Conservation (phyloP, 2,797 vertebrate genomes). For the Hipposideros larvatus region DNA sequence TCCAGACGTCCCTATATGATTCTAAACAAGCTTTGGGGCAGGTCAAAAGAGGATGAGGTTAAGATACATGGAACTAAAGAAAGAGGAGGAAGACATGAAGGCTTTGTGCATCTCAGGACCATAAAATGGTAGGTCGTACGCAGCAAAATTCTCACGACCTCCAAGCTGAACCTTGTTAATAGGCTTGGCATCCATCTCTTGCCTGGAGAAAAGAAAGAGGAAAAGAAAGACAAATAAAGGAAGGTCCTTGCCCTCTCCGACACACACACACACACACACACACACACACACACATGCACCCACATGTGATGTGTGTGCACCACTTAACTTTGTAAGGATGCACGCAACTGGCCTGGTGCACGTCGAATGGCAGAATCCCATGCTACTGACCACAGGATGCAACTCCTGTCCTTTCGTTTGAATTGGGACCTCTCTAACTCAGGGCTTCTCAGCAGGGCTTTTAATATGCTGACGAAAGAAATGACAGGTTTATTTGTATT, state of each 20-base stretch:
- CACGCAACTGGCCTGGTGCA: fast-evolving
- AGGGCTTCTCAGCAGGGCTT: background rate
- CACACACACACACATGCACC: background rate
- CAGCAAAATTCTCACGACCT: constrained; percentile 87
- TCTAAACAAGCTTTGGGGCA: background rate
- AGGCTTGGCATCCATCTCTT: constrained; percentile 84
- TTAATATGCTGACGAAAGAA: background rate
- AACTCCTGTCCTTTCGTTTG: background rate
- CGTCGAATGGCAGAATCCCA: background rate
- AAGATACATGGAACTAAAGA: background rate
- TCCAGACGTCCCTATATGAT: background rate
- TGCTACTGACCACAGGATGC: background rate
- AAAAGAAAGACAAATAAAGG: background rate
- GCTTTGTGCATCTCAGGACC: constrained; percentile 66
- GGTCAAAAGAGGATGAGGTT: constrained; percentile 29
- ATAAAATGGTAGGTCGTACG: constrained; percentile 60
- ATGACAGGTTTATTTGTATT: background rate
- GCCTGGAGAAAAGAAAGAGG: constrained; percentile 81
- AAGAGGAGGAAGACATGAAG: constrained; percentile 54
- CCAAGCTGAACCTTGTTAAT: constrained; percentile 87
- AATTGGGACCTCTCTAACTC: background rate
- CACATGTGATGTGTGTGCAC: fast-evolving
- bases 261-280: background rate
- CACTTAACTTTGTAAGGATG: background rate
- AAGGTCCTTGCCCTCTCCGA: background rate